Evolutionary conservation across 2,888 invertebrate genomes (phyloP), one percentile per base, ranked within the genome.

Genomic region (Caradrina clavipalpis): DNA sequence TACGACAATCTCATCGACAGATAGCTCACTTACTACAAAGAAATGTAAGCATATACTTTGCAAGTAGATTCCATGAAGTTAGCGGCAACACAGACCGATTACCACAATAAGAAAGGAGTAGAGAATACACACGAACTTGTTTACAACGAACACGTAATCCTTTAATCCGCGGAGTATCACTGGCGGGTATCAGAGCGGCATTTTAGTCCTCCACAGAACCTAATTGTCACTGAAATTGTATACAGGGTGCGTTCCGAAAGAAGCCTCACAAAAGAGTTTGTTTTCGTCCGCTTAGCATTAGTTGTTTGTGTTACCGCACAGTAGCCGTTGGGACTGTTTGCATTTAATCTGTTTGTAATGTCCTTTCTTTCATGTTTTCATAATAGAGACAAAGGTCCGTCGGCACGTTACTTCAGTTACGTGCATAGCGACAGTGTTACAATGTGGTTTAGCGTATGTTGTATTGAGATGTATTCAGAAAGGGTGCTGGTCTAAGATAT

Each of bases 341-440:
- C 90, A 87, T 92, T 92, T 95, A 95, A 95, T 95, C 95, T 92
- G 91, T 93, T 92, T 94, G 92, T 93, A 89, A 91, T 92, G 87
- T 87, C 90, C 88, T 91, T 91, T 92, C 90, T 91, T 84, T 86
- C 82, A 88, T 91, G 92, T 93, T 90, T 86, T 88, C 83, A 89
- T 89, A 90, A 92, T 86, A 87, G 85, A 85, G 84, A 86, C 80
- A 84, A 76, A 82, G 79, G 80, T 75, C 76, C 75, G 82, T 85
- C 85, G 85, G 85, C 86, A 84, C 83, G 63, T 85, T 72, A 84
- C 76, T 73, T 73, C 58, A 60, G 49, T 58, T 68, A 65, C 69
- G 49, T 50, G 76, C 70, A 55, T 19, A 62, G 63, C 39, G 66
- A 70, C 69, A 66, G 69, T 26, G 54, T 55, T 39, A 80, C 57